Base-by-base conservation (phyloP, 1,140 invertebrate genomes). In the Dreissena polymorpha region DNA sequence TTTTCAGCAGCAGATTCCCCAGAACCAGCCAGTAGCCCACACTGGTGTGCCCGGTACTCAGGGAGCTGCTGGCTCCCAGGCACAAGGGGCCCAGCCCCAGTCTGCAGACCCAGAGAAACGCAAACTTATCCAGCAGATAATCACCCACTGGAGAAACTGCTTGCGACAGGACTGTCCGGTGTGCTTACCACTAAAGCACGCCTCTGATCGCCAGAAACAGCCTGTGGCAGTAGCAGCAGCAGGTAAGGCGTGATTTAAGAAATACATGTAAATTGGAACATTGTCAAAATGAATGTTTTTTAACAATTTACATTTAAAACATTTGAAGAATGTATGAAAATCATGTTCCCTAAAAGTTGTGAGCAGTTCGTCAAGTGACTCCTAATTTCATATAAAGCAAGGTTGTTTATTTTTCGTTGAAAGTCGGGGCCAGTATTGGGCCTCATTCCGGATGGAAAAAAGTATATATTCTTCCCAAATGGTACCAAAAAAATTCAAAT, bases 101-200 rank as follows among this genome's bases (percentile, higher is more conserved):
- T 89, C 95, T 65, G 95, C 96, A 79, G 98, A 99, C 93, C 98
- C 98, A 60, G 98, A 99, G 92, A 99, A 99, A 90, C 94, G 98
- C 68, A 99, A 99, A 93, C 94, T 99, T n/a, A 99, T 99, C 80
- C 98, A 99, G 90, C 98, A 99, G 94, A 99, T 99, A 51, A 98
- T 99, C 80, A 96, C 97, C 84, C 99, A 99, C 93, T 99, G 99
- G 98, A 99, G 99, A 93, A 98, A 99, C 91, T 99, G 99, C 93
- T 95, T 95, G 23, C 95, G 98, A 83, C 95, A 94, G 88, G 98
- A 99, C 93, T 99, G 99, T 94, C 98, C 98, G 39, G 98, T 99
- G 13, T 99, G 99, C 94, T 95, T 98, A 88, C 98, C 99, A 3
- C 94, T 99, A 50, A 99, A 99, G 91, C 97, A 98, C 94, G 97